A percentile compares a stretch with the other conserved stretches of the same genome.
Evolutionary conservation across 2,113 vertebrate genomes (phyloP).

Genomic region (Rissa tridactyla): DNA sequence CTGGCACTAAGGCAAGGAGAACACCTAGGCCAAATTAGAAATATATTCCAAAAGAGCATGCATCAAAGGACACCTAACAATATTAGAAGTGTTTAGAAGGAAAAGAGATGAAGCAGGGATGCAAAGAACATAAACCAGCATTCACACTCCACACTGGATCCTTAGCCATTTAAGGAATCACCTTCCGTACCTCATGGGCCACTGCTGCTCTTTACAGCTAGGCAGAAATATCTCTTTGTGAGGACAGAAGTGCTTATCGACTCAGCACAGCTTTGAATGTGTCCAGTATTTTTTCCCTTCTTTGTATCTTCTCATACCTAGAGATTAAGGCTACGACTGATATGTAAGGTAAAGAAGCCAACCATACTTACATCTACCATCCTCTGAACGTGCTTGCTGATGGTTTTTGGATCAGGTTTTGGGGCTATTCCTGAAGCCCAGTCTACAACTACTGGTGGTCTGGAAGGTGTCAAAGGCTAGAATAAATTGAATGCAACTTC

Average conservation of each 20-base stretch:
- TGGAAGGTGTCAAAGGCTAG: constrained; percentile 90
- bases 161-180: neutral
- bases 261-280: neutral
- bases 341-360: neutral
- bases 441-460: constrained; percentile 89
- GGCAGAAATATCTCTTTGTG: neutral
- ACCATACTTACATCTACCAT: constrained; percentile 92
- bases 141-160: neutral
- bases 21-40: neutral
- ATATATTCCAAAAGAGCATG: neutral
- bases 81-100: neutral
- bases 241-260: neutral
- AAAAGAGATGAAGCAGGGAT: neutral
- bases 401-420: constrained; percentile 92
- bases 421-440: constrained; percentile 93
- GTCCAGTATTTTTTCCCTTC: neutral
- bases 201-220: neutral
- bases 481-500: neutral
- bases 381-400: constrained; percentile 94
- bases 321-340: neutral
- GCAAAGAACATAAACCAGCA: neutral
- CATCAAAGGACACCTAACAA: neutral
- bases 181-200: fast-evolving
- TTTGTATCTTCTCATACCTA: neutral
- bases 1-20: neutral